Conservation (phyloP, 2,888 invertebrate genomes). For the Terebella lapidaria region DNA sequence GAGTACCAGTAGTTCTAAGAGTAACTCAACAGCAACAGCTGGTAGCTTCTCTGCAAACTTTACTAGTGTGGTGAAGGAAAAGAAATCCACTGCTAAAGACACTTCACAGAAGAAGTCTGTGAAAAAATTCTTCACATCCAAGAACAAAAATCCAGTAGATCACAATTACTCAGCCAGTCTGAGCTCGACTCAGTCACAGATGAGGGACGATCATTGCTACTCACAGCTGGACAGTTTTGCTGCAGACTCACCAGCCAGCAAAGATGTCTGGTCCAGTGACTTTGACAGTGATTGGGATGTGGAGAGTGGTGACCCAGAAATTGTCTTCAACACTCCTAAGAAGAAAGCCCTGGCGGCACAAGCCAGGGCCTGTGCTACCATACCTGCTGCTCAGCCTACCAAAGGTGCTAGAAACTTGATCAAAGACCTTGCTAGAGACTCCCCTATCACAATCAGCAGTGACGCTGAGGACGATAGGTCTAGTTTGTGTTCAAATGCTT, state of each 20-base stretch:
- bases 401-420: not conserved
- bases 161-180: not conserved
- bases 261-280: not conserved
- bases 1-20: too few relatives aligned
- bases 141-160: not conserved
- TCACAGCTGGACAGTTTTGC: not conserved
- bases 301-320: conserved; percentile 24
- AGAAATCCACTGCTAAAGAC: not conserved
- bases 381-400: too few relatives aligned
- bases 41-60: not conserved
- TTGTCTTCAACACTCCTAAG: conserved; percentile 22
- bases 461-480: conserved; percentile 7
- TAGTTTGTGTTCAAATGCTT: not conserved
- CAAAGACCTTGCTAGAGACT: not conserved
- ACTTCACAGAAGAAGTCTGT: too few relatives aligned
- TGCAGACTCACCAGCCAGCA: not conserved
- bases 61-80: not conserved
- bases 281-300: conserved; percentile 15
- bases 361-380: too few relatives aligned
- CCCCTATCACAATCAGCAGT: not conserved
- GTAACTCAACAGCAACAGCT: too few relatives aligned
- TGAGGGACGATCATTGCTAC: not conserved
- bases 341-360: conserved; percentile 6
- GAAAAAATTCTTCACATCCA: conserved; percentile 8
- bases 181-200: not conserved